Evolutionary conservation across 2,888 invertebrate species (phyloP), one percentile per base, ranked within the genome.

Genomic region (Mythimna pallens): DNA sequence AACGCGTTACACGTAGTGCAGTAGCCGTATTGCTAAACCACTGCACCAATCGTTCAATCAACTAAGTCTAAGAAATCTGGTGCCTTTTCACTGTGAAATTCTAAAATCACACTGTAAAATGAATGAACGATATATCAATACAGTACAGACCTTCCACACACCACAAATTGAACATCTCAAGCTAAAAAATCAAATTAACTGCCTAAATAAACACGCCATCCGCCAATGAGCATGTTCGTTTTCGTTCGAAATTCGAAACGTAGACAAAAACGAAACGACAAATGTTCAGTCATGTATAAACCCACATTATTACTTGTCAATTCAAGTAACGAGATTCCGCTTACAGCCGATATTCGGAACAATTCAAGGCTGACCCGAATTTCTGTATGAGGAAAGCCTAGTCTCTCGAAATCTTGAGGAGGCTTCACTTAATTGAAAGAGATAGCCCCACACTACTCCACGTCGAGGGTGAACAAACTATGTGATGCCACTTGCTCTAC

Each of bases 381-480:
- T 88, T 87, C 81, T 86, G 87, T 86, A 88, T 83, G 82, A 88
- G 83, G 76, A 83, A 84, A 80, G 81, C 77, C 82, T 80, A 83
- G 87, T 81, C 87, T 86, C 87, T 89, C 70, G 85, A 88, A 88
- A 81, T 78, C 81, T 76, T 81, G 79, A 94, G 93, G 83, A 89
- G 88, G 87, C 94, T 94, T 88, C 85, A 93, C 90, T 93, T 95
- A 95, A 95, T 95, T 95, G 95, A 94, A 95, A 95, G 93, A 94
- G 94, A 95, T 94, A 94, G 91, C 84, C 85, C 88, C 88, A 86
- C 87, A 92, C 90, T 82, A 91, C 91, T 82, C 77, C 88, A 90
- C 88, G 88, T 91, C 79, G 88, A 92, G 92, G 74, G 76, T 88
- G 89, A 87, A 91, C 90, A 90, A 89, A 91, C 92, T 91, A 81